phyloP scores from a whole-genome alignment of 2,797 vertebrate genomes.

The Mionectes olivaceus region DNA sequence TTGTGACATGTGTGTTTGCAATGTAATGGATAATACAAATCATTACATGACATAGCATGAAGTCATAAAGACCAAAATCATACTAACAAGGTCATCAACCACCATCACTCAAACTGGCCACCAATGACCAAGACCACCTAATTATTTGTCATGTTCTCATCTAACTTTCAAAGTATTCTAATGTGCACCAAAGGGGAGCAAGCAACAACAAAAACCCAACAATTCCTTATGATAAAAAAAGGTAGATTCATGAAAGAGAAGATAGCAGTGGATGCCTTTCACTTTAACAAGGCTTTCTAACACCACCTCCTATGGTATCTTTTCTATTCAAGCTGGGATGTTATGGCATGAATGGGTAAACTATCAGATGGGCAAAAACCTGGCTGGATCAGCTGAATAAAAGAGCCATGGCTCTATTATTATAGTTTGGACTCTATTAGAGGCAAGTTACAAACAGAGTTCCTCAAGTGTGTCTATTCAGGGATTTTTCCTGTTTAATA shows the following conservation, averaged over 20 bases:
- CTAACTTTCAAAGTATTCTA: not conserved
- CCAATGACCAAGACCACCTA: not conserved
- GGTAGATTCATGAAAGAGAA: rapidly evolving
- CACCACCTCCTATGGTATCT: not conserved
- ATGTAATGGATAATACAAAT: not conserved
- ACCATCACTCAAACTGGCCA: not conserved
- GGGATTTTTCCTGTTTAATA: not conserved
- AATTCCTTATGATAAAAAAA: not conserved
- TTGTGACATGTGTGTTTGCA: rapidly evolving
- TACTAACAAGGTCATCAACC: not conserved
- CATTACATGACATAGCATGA: not conserved
- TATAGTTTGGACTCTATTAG: not conserved
- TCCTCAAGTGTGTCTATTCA: not conserved
- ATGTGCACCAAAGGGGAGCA: not conserved
- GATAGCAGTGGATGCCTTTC: not conserved
- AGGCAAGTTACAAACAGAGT: not conserved
- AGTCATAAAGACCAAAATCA: not conserved
- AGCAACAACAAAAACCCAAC: not conserved
- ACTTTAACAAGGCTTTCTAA: not conserved
- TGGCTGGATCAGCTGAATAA: not conserved
- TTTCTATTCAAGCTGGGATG: not conserved
- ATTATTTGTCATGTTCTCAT: not conserved
- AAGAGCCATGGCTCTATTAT: not conserved
- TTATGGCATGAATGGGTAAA: rapidly evolving
- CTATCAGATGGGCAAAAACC: not conserved